Conservation (phyloP, 2,113 vertebrate species). For the Hippoglossus stenolepis region DNA sequence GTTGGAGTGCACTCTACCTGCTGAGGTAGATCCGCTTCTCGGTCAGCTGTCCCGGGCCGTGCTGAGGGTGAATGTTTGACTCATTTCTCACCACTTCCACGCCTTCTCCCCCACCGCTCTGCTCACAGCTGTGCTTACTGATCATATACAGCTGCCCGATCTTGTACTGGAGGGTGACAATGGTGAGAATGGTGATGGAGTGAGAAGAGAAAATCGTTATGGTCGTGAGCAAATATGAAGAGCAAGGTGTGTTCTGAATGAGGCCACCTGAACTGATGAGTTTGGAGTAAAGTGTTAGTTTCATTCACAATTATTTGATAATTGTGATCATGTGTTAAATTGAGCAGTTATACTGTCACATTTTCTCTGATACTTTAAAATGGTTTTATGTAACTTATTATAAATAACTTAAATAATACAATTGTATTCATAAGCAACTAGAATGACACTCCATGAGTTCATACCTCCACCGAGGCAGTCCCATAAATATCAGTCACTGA, state of each 20-base stretch:
- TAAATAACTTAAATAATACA: too few relatives aligned
- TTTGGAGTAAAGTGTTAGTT: too few relatives aligned
- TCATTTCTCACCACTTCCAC: constrained; percentile 92
- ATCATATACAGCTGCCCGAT: constrained; percentile 95
- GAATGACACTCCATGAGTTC: too few relatives aligned
- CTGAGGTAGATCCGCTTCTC: constrained; percentile 92
- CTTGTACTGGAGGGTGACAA: constrained; percentile 78
- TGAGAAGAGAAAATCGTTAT: not conserved
- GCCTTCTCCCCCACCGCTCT: constrained; percentile 90
- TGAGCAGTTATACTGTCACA: too few relatives aligned
- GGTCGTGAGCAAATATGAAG: not conserved
- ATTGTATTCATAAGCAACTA: too few relatives aligned
- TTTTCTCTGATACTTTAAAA: too few relatives aligned
- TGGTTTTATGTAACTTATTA: too few relatives aligned
- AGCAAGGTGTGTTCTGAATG: not conserved
- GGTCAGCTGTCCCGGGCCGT: constrained; percentile 88
- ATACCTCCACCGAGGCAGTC: too few relatives aligned
- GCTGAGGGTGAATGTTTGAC: constrained; percentile 84
- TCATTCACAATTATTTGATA: too few relatives aligned
- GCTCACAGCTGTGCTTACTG: constrained; percentile 93
- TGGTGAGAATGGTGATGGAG: not conserved
- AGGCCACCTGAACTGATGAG: too few relatives aligned
- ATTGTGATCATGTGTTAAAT: too few relatives aligned
- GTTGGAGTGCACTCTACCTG: constrained; percentile 79
- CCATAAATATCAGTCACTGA: too few relatives aligned